Evolutionary conservation across 2,113 vertebrate species (phyloP), one percentile per base, ranked within the genome.

Genomic region (Gnathonemus echidnorhynchus): DNA sequence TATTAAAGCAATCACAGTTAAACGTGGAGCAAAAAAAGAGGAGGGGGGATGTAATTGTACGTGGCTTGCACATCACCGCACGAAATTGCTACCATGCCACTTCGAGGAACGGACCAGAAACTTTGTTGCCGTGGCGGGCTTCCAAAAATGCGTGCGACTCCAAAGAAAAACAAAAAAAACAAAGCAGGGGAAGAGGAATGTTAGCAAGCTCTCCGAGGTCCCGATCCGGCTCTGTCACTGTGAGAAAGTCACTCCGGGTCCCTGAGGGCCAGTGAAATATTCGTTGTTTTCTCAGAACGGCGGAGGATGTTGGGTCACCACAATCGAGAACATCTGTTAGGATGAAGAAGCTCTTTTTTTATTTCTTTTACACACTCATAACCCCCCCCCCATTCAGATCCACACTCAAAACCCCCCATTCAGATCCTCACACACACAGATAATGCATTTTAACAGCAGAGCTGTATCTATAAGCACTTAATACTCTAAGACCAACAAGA

Each of bases 261-360:
- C 91, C 85, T 56, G 3, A 62, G 92, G 91, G 88, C 89, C 90
- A 58, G 89, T 92, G 90, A 92, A 91, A 91, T 50, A 89, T 80
- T 85, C 85, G 85, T 88, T 45, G 88, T 91, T 92, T 92, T 90
- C 91, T 80, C 39, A 62, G 90, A 91, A 91, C 90, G 89, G 91
- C 90, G 90, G 92, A 92, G 90, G 92, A 91, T 91, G 89, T 91
- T 92, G 92, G 91, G 91, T 91, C 92, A 92, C 89, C 92, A 91
- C 89, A 93, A 92, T 92, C 92, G 50, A 92, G 91, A 93, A 93
- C 92, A 93, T 93, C 93, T 93, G 93, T 90, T 88, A 90, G 90
- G 91, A 91, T 89, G 91, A 89, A 90, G 52, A 74, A 87, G 62
- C 45, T 42, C 62, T 31, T 39, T 31, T 31, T 92, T 52, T 62